Evolutionary conservation across 2,797 vertebrate species (phyloP), one percentile per base, ranked within the genome.

Genomic region (Amblyopsis hoosieri): DNA sequence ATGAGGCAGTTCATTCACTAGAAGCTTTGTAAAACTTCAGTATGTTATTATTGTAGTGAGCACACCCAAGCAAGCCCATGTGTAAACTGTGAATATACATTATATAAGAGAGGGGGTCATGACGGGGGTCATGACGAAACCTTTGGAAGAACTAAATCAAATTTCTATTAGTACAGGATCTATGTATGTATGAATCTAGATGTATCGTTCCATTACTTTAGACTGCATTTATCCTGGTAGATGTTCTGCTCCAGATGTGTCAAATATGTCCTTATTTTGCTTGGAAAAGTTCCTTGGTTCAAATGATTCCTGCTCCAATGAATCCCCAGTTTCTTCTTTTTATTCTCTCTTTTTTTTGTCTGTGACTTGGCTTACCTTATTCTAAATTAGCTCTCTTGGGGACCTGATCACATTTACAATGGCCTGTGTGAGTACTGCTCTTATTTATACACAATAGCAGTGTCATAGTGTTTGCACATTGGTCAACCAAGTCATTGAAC

Each of bases 311-410:
- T 54, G 60, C 67, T 66, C 45, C 49, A 64, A 85, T 78, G 7
- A 62, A 85, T 86, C 84, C 77, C 85, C 72, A 49, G 57, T 68
- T 66, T 74, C 52, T 54, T 62, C 53, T 17, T 52, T 52, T 45
- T 50, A 53, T 76, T 54, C 69, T 10, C 14, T 57, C 62, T 63
- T 65, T 61, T 33, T 57, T 23, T 19, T 64, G 29, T 69, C 50
- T 46, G 58, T 54, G 69, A 63, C 66, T 64, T 54, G 13, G 37
- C 12, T 23, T 46, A 56, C 63, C 49, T 54, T 59, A 64, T 71
- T 48, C 58, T 80, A 87, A 88, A 90, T 87, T 81, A 90, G 82
- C 67, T 87, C 85, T 69, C 84, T 0, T 54, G 85, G 67, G 87
- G 78, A 56, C 37, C 51, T 65, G 14, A 75, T 80, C 84, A 78